Percentiles rank a stretch among this genome's conserved stretches.
phyloP scores from a whole-genome alignment of 2,113 vertebrate species.

The Sander vitreus region DNA sequence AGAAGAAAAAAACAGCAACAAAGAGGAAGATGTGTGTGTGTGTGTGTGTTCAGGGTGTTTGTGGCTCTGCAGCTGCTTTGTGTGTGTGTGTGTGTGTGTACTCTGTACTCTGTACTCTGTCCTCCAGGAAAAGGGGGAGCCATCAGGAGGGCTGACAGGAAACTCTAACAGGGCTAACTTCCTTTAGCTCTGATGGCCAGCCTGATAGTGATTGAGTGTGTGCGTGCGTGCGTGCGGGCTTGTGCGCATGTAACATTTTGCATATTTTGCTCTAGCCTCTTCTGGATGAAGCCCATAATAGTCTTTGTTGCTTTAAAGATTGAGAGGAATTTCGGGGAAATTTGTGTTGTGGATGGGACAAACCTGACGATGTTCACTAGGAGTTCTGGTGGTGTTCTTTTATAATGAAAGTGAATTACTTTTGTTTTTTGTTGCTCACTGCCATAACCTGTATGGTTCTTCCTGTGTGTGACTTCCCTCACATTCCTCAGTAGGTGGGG shows the following conservation, averaged over 20 bases:
- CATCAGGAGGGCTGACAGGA: conserved; percentile 83
- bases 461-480: conserved; percentile 70
- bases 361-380: background rate
- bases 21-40: conserved; percentile 41
- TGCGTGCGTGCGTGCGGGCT: conserved; percentile 30
- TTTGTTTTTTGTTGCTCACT: conserved; percentile 8
- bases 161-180: conserved; percentile 82
- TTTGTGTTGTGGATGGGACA: background rate
- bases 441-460: conserved; percentile 67
- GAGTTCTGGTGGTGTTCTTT: conserved; percentile 12
- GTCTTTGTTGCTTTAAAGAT: conserved; percentile 36
- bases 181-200: conserved; percentile 84
- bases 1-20: conserved; percentile 44
- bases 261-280: conserved; percentile 29
- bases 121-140: conserved; percentile 84
- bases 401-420: conserved; percentile 20
- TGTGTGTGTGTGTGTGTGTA: conserved; percentile 46
- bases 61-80: background rate
- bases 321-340: conserved; percentile 12
- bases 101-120: conserved; percentile 67
- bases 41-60: conserved; percentile 20
- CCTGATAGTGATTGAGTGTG: conserved; percentile 74
- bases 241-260: conserved; percentile 24
- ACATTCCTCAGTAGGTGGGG: conserved; percentile 72
- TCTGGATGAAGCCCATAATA: conserved; percentile 18